Base-by-base conservation (phyloP, 2,888 invertebrate genomes). In the Tipula unca region DNA sequence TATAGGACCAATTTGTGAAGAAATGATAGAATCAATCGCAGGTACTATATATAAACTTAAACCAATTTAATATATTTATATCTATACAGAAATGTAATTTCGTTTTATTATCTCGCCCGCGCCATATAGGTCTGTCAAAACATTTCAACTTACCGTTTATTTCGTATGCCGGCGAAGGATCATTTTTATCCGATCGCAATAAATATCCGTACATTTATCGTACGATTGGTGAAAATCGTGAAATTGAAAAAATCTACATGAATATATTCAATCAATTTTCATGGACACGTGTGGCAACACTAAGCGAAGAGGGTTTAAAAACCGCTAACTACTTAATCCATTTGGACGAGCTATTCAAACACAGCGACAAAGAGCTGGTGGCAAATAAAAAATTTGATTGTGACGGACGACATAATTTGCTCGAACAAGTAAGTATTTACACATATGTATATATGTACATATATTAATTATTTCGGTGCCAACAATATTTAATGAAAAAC, bases 231-330 rank as follows among this genome's bases (percentile, higher is more conserved):
- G 95, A 95, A 88, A 95, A 95, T 89, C 93, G 93, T 85, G 94
- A 95, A 88, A 95, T 94, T 84, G 86, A 85, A 39, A 29, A 83
- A 83, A 83, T 95, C 0, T 96, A 95, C 87, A 90, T 93, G 85
- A 90, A 92, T 86, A 89, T 95, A 13, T 92, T 95, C 88, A 90
- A 93, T 87, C 88, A 89, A 35, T 89, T 95, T 36, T 92, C 92
- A 0, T 97, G 96, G 96, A 92, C 91, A 54, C 92, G 95, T 82
- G 92, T 96, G 0, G 95, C 95, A 0, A 93, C 96, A 0, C 89
- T 97, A 20, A 95, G 96, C 0, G 96, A 96, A 89, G 95, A 95
- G 88, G 95, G 95, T 0, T 95, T 95, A 88, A 95, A 95, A 88
- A 95, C 95, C 87, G 94, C 95, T 0, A 95, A 95, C 88, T 96